Evolutionary conservation across 2,797 vertebrate species (phyloP), one percentile per base, ranked within the genome.

Genomic region (Gallinago nigripennis): DNA sequence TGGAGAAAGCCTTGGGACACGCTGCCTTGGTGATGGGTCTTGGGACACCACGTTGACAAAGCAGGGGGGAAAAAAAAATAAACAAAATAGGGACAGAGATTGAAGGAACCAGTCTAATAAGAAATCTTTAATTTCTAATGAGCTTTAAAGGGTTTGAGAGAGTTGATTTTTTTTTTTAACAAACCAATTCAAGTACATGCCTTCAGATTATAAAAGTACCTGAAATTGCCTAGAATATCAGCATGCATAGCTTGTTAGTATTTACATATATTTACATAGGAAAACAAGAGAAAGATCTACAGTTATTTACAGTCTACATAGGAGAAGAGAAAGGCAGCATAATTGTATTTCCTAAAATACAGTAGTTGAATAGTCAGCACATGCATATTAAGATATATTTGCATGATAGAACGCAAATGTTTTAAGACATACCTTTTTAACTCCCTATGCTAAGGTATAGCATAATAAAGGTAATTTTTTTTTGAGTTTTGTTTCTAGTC

Each of bases 201-300:
- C 99, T 98, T 98, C 97, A 97, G 98, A 98, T 99, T 99, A 99
- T 99, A 99, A 99, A 99, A 99, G 99, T 99, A 99, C 99, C 99
- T 99, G 99, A 99, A 99, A 99, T 98, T 98, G 98, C 98, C 97
- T 99, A 99, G 98, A 98, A 98, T 98, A 98, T 98, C 98, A 98
- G 98, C 99, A 99, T 99, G 99, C 99, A 99, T 98, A 98, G 98
- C 97, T 98, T 98, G 98, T 98, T 98, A 98, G 96, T 99, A 99
- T 99, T 99, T 99, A 99, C 99, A 99, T 97, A 95, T 99, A 99
- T 99, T 99, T 99, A 99, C 99, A 99, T 93, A 98, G 88, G 95
- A 97, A 97, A 98, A 97, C 97, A 98, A 98, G 97, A 98, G 97
- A 95, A 95, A 97, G 97, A 98, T 97, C 98, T 98, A 98, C 98